Percentiles rank a stretch among this genome's conserved stretches.
These are phyloP conservation scores for Lasioglossum lativentre DNA, from an alignment of 2,888 invertebrate genomes.

Conservation along the genomic window DNA sequence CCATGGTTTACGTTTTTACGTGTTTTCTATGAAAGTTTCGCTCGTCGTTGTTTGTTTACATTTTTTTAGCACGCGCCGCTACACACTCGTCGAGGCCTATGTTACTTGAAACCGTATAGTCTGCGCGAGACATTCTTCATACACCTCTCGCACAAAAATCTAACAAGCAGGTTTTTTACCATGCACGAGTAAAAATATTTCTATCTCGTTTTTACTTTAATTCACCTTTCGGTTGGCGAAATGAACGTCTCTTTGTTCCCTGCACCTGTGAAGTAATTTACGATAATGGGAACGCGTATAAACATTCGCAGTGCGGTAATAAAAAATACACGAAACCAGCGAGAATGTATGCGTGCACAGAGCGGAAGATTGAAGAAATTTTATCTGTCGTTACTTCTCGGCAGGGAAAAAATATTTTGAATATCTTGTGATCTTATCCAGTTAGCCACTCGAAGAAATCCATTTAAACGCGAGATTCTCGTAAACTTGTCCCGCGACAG, in stretches of 20 bases:
- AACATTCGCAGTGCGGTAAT: background rate
- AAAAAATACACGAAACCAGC: background rate
- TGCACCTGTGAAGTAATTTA: background rate
- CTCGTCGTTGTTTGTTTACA: too few relatives aligned
- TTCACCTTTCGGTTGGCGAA: background rate
- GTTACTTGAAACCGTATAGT: too few relatives aligned
- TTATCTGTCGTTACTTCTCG: background rate
- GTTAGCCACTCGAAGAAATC: slow-evolving; percentile 10
- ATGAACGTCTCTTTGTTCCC: background rate
- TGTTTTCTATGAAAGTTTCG: too few relatives aligned
- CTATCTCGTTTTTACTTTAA: background rate
- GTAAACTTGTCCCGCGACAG: slow-evolving; percentile 9
- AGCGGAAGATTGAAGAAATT: background rate
- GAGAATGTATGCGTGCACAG: background rate
- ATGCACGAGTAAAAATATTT: background rate
- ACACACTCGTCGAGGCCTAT: too few relatives aligned
- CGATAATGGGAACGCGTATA: background rate
- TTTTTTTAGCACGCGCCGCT: too few relatives aligned
- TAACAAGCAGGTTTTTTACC: background rate
- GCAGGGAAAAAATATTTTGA: background rate
- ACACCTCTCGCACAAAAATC: background rate
- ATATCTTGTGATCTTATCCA: background rate
- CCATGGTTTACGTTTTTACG: too few relatives aligned
- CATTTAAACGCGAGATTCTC: background rate
- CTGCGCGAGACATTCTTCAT: too few relatives aligned